Base-by-base conservation (phyloP, 1,140 invertebrate genomes). In the Lordiphosa mommai region DNA sequence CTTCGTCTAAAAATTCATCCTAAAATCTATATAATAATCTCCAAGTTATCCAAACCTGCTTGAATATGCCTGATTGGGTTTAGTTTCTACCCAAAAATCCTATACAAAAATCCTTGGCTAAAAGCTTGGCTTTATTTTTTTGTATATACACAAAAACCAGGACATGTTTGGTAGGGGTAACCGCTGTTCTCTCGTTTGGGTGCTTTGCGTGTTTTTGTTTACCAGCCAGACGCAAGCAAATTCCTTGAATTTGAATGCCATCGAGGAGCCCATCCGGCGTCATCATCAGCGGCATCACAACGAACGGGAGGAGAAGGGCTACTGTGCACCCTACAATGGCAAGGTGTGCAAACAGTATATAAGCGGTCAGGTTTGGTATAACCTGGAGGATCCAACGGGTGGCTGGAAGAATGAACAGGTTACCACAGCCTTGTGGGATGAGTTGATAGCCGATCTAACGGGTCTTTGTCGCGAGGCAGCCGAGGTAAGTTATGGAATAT, bases 301-400 rank as follows among this genome's bases (percentile, higher is more conserved):
- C 13, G 58, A 29, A 34, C 55, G 36, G 9, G 66, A 59, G 46
- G 86, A 88, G 47, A 86, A 89, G 49, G 94, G 94, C 14, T 94
- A 95, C 88, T 98, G 97, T 92, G 94, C 93, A 12, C 93, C 93
- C 2, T 98, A 98, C 89, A 95, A 93, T 90, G 97, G 96, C 20
- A 93, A 95, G 88, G 93, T 97, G 60, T 98, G 97, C 89, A 94
- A 94, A 79, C 92, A 93, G 72, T 95, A 95, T 87, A 91, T 97
- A 20, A 91, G 90, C 12, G 92, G 94, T 1, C 92, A 93, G 52
- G 94, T 97, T 23, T 97, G 95, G 94, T 97, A 95, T 86, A 95
- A 95, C 74, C 92, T 48, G 66, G 87, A 90, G 52, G 91, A 92
- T 48, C 92, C 92, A 68, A 91, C 91, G 12, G 94, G 94, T 37